Evolutionary conservation across 2,113 vertebrate species (phyloP), one percentile per base, ranked within the genome.

Genomic region (Galemys pyrenaicus): DNA sequence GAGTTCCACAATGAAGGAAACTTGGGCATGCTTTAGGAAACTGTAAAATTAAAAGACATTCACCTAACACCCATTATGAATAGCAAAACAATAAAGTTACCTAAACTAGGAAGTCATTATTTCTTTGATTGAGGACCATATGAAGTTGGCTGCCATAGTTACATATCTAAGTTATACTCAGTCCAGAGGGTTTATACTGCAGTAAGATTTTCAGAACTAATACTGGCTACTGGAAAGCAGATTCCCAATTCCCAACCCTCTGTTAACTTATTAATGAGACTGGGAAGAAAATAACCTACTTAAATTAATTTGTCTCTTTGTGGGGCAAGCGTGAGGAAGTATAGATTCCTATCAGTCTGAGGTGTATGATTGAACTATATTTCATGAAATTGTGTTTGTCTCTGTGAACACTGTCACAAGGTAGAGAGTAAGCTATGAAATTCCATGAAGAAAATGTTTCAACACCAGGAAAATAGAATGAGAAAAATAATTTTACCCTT

Each of bases 221-320:
- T 32, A 26, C 10, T 37, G 13, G 9, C 44, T 77, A 5, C 39
- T 17, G 19, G 0, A 17, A 0, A 73, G 32, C 13, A 92, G 10
- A 7, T 46, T 56, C 3, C n/a, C 41, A 79, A n/a, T 20, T n/a
- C 41, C 0, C 7, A 32, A 28, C 16, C 3, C 51, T 37, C 13
- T 1, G n/a, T 5, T 56, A 1, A 67, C 1, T 0, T 4, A 19
- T 32, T 6, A 5, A 62, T 12, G 37, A 7, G 10, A 44, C 7
- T 8, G 28, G 5, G 2, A 44, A 56, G 12, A n/a, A 0, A 51
- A 44, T 11, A 56, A 88, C 22, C n/a, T 79, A 70, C 20, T 73
- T 79, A 80, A 65, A 13, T 75, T 56, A n/a, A 41, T 32, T 65
- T 65, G 62, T 68, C 4, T 80, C 4, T 80, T 67, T 9, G 4